A percentile compares a stretch with the other conserved stretches of the same genome.
phyloP scores from a whole-genome alignment of 2,113 vertebrate species.

The Oryzias woworae region DNA sequence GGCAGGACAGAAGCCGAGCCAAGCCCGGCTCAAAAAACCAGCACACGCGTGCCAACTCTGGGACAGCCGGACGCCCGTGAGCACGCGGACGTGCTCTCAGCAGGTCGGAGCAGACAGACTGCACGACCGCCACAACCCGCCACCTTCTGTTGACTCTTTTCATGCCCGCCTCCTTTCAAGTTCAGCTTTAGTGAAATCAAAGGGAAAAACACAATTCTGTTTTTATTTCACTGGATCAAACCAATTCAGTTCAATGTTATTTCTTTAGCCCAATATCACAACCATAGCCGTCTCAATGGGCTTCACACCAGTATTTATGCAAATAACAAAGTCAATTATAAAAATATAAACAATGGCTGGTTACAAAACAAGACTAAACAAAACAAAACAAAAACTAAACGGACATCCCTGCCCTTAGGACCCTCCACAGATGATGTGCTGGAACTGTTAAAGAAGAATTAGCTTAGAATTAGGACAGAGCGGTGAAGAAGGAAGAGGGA shows the following conservation, averaged over 20 bases:
- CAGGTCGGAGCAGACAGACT: constrained; percentile 57
- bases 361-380: too few relatives aligned
- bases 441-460: too few relatives aligned
- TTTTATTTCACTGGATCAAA: constrained; percentile 19
- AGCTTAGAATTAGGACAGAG: too few relatives aligned
- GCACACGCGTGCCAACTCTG: constrained; percentile 17
- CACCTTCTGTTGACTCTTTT: constrained; percentile 62
- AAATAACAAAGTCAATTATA: too few relatives aligned
- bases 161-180: constrained; percentile 42
- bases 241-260: neutral
- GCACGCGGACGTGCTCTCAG: constrained; percentile 31
- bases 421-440: too few relatives aligned
- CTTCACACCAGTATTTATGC: too few relatives aligned
- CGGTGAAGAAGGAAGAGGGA: too few relatives aligned
- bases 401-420: too few relatives aligned
- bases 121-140: constrained; percentile 48
- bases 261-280: too few relatives aligned
- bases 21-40: constrained; percentile 41
- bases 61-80: constrained; percentile 1
- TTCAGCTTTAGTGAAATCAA: constrained; percentile 54
- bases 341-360: too few relatives aligned
- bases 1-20: constrained; percentile 39
- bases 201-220: constrained; percentile 28
- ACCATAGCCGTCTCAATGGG: too few relatives aligned
- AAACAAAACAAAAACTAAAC: too few relatives aligned